phyloP scores from a whole-genome alignment of 2,888 invertebrate species.

The Acanthoscelides obtectus region DNA sequence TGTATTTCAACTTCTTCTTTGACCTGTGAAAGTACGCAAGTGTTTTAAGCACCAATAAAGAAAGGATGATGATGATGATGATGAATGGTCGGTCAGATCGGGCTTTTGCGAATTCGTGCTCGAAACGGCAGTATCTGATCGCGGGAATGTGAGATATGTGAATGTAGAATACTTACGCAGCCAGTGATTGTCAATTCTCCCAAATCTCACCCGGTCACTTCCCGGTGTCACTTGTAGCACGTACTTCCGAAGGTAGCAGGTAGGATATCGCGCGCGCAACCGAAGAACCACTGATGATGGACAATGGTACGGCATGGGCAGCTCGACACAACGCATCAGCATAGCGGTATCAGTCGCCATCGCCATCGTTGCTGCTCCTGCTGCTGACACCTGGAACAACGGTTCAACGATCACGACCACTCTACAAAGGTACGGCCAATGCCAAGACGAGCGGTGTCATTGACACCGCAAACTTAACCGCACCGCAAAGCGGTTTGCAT shows the following conservation, averaged over 20 bases:
- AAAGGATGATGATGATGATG: too few relatives aligned
- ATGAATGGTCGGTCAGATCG: too few relatives aligned
- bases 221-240: not conserved
- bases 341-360: not conserved
- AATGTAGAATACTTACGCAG: not conserved
- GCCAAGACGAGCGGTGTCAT: not conserved
- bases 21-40: too few relatives aligned
- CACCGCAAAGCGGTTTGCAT: too few relatives aligned
- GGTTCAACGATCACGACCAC: not conserved
- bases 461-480: not conserved
- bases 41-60: too few relatives aligned
- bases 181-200: not conserved
- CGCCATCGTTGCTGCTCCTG: not conserved
- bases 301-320: slow-evolving; percentile 15
- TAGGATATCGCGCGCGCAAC: slow-evolving; percentile 22
- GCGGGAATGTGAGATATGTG: too few relatives aligned
- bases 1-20: too few relatives aligned
- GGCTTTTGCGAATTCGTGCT: too few relatives aligned
- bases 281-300: slow-evolving; percentile 44
- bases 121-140: too few relatives aligned
- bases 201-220: not conserved
- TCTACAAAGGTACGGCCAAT: too few relatives aligned
- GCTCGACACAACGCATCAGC: not conserved
- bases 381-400: not conserved
- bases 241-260: slow-evolving; percentile 34